Evolutionary conservation across 2,888 invertebrate species (phyloP), one percentile per base, ranked within the genome.

Genomic region (Malachius bipustulatus): DNA sequence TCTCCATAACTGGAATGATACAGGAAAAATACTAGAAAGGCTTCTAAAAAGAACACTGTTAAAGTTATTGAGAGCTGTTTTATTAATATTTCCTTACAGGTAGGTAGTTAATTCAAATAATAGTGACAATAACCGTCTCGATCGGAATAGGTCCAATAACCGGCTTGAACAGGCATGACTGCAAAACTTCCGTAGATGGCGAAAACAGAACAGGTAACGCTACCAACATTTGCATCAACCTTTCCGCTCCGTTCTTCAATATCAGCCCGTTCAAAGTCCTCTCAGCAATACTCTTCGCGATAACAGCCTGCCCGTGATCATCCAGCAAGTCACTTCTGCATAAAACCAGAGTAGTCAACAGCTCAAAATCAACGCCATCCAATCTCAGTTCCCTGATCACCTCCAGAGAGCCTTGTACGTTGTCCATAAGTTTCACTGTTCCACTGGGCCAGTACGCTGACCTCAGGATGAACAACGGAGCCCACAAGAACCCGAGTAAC

Each of bases 401-500:
- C 12, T 40, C 41, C 3, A 54, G 43, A 3, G 49, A 48, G 9
- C 40, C 49, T 35, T 46, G 43, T 4, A 57, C 44, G 13, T 43
- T 45, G 49, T 62, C 48, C 51, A 64, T 49, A 51, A 57, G 12
- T 15, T 52, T 49, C 16, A 59, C 56, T 1, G 67, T 57, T 28
- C 69, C 65, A 14, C 66, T 47, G 1, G 73, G 67, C 72, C 73
- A 75, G 43, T 67, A 65, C 1, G 72, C 66, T 1, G 72, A 69
- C 27, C 66, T 64, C 14, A 77, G 52, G 14, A 73, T 56, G 43
- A 77, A 75, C 27, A 73, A 59, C 29, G 71, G 67, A 1, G 67
- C 63, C 76, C 76, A 77, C 8, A 70, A 64, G 34, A 65, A 60
- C 29, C 65, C 59, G n/a, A 77, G 55, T 36, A 76, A 68, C 2